Conservation (phyloP, 2,113 vertebrate genomes). For the Pygathrix nemaeus region DNA sequence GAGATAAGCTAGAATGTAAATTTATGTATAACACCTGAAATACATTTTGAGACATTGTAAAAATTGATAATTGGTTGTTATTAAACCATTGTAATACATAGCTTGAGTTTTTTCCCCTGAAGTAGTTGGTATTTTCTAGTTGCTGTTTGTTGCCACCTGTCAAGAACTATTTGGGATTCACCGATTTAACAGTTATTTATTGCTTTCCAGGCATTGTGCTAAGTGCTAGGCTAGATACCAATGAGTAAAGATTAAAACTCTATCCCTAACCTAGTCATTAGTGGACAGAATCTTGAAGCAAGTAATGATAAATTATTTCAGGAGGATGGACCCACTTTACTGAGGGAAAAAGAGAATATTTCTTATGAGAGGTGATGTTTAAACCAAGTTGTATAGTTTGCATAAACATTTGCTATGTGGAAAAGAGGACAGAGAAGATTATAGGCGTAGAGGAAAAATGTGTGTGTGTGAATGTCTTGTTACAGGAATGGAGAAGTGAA, state of each 20-base stretch:
- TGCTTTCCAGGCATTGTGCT: background rate
- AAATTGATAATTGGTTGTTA: background rate
- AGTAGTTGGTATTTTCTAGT: background rate
- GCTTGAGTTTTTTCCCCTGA: background rate
- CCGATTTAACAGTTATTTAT: constrained; percentile 5
- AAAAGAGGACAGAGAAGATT: background rate
- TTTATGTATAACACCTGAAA: background rate
- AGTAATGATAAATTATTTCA: background rate
- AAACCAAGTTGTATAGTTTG: background rate
- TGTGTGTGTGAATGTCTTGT: background rate
- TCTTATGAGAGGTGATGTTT: constrained; percentile 23
- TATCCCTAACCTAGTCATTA: background rate
- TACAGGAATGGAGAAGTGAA: background rate
- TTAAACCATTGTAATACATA: background rate
- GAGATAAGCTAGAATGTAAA: constrained; percentile 5
- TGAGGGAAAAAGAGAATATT: background rate
- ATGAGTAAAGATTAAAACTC: background rate
- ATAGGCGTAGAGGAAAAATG: background rate
- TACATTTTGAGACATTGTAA: background rate
- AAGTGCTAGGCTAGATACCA: background rate
- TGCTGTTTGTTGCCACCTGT: background rate
- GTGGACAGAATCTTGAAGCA: background rate
- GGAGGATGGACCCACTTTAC: background rate
- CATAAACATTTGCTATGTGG: background rate
- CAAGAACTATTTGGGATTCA: constrained; percentile 28